Conservation (phyloP, 2,888 invertebrate species). For the Tillus elongatus region DNA sequence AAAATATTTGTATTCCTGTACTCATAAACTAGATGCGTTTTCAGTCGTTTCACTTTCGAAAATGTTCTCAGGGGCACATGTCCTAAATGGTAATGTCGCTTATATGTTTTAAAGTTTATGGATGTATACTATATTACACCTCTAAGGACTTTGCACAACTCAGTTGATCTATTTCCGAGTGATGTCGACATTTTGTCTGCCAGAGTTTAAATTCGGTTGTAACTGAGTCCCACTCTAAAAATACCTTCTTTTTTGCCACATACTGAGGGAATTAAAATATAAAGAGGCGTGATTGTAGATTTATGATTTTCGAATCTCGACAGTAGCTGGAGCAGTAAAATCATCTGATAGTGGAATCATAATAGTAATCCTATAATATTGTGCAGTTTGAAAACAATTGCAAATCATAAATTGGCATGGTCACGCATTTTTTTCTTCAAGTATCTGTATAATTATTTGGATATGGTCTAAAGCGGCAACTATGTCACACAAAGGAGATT, state of each 20-base stretch:
- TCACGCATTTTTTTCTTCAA: constrained; percentile 3
- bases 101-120: no score
- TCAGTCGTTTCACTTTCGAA: no score
- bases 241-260: constrained; percentile 10
- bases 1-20: no score
- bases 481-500: no score
- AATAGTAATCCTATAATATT: constrained; percentile 8
- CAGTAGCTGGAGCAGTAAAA: constrained; percentile 10
- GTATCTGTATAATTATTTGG: constrained; percentile 1
- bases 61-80: no score
- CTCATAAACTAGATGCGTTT: no score
- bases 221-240: constrained; percentile 12
- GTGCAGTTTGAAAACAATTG: constrained; percentile 7
- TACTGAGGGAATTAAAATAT: constrained; percentile 6
- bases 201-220: constrained; percentile 12
- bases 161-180: constrained; percentile 12
- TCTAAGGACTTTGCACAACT: no score
- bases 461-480: constrained; percentile 8
- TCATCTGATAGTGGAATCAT: constrained; percentile 8
- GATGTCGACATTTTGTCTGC: constrained; percentile 10
- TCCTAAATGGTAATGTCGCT: no score
- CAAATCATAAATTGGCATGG: constrained; percentile 4
- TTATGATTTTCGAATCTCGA: constrained; percentile 11
- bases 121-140: no score
- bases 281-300: constrained; percentile 9